phyloP scores from a whole-genome alignment of 2,113 vertebrate genomes.

The Chunga burmeisteri region DNA sequence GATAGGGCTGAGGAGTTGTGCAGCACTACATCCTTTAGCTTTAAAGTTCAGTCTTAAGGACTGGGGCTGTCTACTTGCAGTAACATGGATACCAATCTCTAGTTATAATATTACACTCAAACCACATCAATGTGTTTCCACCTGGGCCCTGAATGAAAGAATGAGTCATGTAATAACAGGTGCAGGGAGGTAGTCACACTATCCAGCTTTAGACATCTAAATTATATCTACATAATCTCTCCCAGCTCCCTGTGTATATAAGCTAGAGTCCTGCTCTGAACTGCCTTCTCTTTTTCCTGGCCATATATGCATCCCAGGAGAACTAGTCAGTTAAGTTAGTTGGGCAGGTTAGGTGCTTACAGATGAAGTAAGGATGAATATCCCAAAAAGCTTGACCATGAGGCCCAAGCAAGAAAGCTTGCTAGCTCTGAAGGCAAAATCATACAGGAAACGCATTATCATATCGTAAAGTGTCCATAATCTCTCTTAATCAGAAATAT shows the following conservation, averaged over 20 bases:
- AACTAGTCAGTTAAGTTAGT: neutral
- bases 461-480: neutral
- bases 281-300: neutral
- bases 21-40: neutral
- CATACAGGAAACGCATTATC: neutral
- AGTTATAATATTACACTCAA: constrained; percentile 43
- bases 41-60: neutral
- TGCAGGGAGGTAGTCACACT: constrained; percentile 38
- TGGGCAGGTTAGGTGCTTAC: neutral
- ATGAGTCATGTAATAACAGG: constrained; percentile 59
- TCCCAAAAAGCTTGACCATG: neutral
- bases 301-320: neutral
- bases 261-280: neutral
- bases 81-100: constrained; percentile 27
- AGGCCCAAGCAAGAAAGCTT: neutral
- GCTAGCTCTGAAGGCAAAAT: neutral
- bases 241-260: neutral
- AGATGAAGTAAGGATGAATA: neutral
- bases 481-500: neutral
- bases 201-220: constrained; percentile 37
- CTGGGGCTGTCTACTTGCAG: neutral
- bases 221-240: constrained; percentile 45
- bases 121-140: constrained; percentile 60
- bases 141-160: constrained; percentile 38
- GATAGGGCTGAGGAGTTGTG: neutral